A percentile compares a stretch with the other conserved stretches of the same genome.
phyloP scores from a whole-genome alignment of 1,140 invertebrate genomes.

The Psilanteris sp. region DNA sequence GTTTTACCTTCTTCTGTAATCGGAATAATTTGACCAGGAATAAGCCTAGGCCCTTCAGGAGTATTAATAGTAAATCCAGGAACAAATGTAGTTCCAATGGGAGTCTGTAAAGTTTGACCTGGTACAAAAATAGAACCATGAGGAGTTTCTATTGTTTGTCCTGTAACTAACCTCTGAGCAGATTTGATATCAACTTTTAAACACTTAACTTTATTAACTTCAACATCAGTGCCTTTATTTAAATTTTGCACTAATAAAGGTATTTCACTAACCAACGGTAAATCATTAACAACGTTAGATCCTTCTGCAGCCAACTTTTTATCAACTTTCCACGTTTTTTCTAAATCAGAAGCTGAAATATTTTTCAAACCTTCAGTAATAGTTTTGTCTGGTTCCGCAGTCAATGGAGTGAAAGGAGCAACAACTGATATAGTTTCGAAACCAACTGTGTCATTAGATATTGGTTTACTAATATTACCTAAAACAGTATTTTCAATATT shows the following conservation, averaged over 20 bases:
- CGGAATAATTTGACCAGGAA: slow-evolving; percentile 84
- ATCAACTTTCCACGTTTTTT: slow-evolving; percentile 81
- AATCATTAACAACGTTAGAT: slow-evolving; percentile 77
- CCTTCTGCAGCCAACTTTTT: slow-evolving; percentile 81
- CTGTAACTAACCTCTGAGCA: slow-evolving; percentile 84
- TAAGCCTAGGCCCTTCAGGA: slow-evolving; percentile 83
- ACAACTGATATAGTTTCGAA: slow-evolving; percentile 83
- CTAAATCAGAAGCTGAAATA: slow-evolving; percentile 80
- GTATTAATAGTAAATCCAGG: slow-evolving; percentile 87
- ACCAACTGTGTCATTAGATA: slow-evolving; percentile 81
- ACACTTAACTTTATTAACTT: slow-evolving; percentile 83
- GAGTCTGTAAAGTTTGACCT: slow-evolving; percentile 86
- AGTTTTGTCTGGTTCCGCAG: slow-evolving; percentile 76
- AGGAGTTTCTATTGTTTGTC: slow-evolving; percentile 86
- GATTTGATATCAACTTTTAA: slow-evolving; percentile 84
- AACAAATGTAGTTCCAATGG: slow-evolving; percentile 84
- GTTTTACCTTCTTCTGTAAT: slow-evolving; percentile 67
- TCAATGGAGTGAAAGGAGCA: slow-evolving; percentile 82
- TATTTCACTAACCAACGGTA: slow-evolving; percentile 84
- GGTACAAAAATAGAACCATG: slow-evolving; percentile 85
- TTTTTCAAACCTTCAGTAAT: slow-evolving; percentile 70
- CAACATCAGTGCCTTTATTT: slow-evolving; percentile 81
- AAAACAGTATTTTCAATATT: slow-evolving; percentile 68
- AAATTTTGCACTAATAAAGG: slow-evolving; percentile 83
- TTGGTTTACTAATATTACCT: slow-evolving; percentile 71